Evolutionary conservation across 2,888 invertebrate genomes (phyloP).

Genomic region (Orgyia antiqua): DNA sequence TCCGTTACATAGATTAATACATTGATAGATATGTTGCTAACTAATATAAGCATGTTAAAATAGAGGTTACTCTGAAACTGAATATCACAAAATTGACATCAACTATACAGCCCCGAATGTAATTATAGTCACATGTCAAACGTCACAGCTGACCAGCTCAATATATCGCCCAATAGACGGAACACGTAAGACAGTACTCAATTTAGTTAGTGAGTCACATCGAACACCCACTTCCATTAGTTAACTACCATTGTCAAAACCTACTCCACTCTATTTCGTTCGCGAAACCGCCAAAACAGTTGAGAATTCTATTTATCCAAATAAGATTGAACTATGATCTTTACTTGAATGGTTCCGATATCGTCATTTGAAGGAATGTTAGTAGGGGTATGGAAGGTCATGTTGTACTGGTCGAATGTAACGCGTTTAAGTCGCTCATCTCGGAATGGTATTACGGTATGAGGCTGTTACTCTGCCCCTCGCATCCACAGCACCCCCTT

Average conservation of each 20-base stretch:
- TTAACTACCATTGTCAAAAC: slow-evolving; percentile 72
- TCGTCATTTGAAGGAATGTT: slow-evolving; percentile 15
- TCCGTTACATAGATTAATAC: too few species aligned
- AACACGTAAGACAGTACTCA: slow-evolving; percentile 52
- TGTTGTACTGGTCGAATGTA: slow-evolving; percentile 48
- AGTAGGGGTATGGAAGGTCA: slow-evolving; percentile 32
- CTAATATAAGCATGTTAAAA: too few species aligned
- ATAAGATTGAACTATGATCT: slow-evolving; percentile 32
- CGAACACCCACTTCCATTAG: slow-evolving; percentile 59
- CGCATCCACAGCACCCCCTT: slow-evolving; percentile 31
- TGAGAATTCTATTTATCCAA: slow-evolving; percentile 54
- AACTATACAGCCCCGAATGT: slow-evolving; percentile 16
- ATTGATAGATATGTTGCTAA: too few species aligned
- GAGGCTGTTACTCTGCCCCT: slow-evolving; percentile 42
- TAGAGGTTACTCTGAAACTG: too few species aligned
- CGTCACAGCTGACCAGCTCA: slow-evolving; percentile 29
- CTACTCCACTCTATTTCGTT: slow-evolving; percentile 58
- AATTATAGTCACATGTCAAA: slow-evolving; percentile 26
- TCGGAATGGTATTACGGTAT: slow-evolving; percentile 73
- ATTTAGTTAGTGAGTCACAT: slow-evolving; percentile 48
- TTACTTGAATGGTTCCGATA: slow-evolving; percentile 31
- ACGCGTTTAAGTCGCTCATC: slow-evolving; percentile 74
- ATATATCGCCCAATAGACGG: slow-evolving; percentile 35
- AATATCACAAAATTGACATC: too few species aligned
- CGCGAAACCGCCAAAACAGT: slow-evolving; percentile 63